phyloP scores from a whole-genome alignment of 2,888 invertebrate genomes.

The Amphipoea oculea region DNA sequence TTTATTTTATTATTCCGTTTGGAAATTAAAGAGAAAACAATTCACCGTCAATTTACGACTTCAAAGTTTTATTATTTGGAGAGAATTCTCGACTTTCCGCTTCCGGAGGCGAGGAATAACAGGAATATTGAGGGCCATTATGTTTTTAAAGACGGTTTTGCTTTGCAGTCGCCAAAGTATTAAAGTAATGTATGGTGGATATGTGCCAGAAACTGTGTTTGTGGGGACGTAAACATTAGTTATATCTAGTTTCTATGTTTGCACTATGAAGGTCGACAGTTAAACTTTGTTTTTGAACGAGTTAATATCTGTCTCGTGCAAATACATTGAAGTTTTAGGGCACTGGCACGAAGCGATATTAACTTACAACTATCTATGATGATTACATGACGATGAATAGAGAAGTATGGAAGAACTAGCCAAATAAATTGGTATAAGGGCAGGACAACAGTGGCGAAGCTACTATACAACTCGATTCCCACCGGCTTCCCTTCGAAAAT shows the following conservation, averaged over 20 bases:
- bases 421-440: no score
- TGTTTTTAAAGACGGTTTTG: slow-evolving; percentile 17
- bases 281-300: background rate
- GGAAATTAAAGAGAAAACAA: slow-evolving; percentile 31
- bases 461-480: no score
- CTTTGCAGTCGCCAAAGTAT: background rate
- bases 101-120: slow-evolving; percentile 23
- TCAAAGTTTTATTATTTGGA: slow-evolving; percentile 41
- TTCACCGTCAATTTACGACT: slow-evolving; percentile 48
- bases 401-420: no score
- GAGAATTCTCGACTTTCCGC: slow-evolving; percentile 11
- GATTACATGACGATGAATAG: no score
- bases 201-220: slow-evolving; percentile 15
- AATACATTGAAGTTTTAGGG: background rate
- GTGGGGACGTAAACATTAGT: slow-evolving; percentile 15
- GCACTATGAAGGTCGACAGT: background rate
- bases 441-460: no score
- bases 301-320: background rate
- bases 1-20: slow-evolving; percentile 50
- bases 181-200: background rate
- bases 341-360: background rate
- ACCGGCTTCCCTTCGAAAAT: no score
- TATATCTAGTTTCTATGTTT: slow-evolving; percentile 11
- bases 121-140: slow-evolving; percentile 9
- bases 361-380: no score